A percentile compares a stretch with the other conserved stretches of the same genome.
These are phyloP conservation scores for Bibio marci DNA, from an alignment of 2,888 invertebrate genomes.

Conservation along the genomic window DNA sequence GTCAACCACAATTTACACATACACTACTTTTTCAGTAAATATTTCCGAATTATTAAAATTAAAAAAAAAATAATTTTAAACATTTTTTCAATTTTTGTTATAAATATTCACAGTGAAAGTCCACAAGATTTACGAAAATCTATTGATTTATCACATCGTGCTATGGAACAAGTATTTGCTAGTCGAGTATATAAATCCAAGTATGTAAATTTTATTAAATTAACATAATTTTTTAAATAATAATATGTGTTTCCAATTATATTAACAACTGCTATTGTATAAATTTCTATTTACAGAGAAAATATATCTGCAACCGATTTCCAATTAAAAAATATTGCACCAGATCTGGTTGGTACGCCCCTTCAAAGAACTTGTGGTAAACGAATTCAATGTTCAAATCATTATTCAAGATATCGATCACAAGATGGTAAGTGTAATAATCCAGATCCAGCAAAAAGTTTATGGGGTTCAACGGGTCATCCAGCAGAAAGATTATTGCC, in stretches of 20 bases:
- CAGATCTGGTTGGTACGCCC: slow-evolving; percentile 19
- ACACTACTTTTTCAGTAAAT: slow-evolving; percentile 23
- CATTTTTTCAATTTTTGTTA: too few relatives aligned
- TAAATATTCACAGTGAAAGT: slow-evolving; percentile 19
- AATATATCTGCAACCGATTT: slow-evolving; percentile 23
- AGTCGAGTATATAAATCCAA: slow-evolving; percentile 32
- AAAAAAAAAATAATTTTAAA: neutral
- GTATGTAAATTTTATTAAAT: slow-evolving; percentile 14
- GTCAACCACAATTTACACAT: slow-evolving; percentile 25
- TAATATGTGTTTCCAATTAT: neutral
- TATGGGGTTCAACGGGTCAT: slow-evolving; percentile 52
- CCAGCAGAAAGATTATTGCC: slow-evolving; percentile 47
- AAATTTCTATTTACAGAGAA: slow-evolving; percentile 12
- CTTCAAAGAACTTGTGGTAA: slow-evolving; percentile 22
- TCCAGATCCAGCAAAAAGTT: slow-evolving; percentile 21
- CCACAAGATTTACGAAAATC: slow-evolving; percentile 26
- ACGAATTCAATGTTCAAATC: slow-evolving; percentile 28
- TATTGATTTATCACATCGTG: slow-evolving; percentile 29
- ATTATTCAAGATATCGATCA: slow-evolving; percentile 41
- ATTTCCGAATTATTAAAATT: neutral
- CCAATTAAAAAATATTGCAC: slow-evolving; percentile 24
- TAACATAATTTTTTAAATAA: neutral
- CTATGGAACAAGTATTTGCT: slow-evolving; percentile 34
- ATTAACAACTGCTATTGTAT: neutral
- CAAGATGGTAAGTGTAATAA: slow-evolving; percentile 78